Evolutionary conservation across 2,888 invertebrate species (phyloP).

Genomic region (Epirrhoe tristata): DNA sequence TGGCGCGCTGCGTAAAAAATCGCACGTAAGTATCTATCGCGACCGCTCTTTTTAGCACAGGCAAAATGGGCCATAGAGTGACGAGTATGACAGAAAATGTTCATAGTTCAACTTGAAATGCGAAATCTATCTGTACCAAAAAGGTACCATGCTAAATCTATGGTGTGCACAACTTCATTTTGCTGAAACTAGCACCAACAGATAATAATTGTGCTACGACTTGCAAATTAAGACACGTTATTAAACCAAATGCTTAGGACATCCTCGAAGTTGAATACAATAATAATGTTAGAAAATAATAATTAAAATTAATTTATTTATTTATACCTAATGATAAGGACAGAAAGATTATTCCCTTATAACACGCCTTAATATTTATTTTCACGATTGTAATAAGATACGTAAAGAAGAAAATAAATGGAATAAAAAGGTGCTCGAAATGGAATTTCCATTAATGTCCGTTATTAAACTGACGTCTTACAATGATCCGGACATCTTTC

Average conservation of each 20-base stretch:
- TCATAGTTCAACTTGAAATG: too few species aligned
- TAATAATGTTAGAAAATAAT: too few species aligned
- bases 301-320: too few species aligned
- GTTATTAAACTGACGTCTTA: not conserved
- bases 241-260: not conserved
- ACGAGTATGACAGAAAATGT: too few species aligned
- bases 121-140: too few species aligned
- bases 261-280: too few species aligned
- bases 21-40: too few species aligned
- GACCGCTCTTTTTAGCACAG: too few species aligned
- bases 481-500: not conserved
- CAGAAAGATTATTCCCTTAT: not conserved
- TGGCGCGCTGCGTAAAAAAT: too few species aligned
- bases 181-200: not conserved
- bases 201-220: not conserved
- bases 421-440: constrained; percentile 37
- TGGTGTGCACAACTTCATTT: not conserved
- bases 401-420: constrained; percentile 35
- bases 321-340: too few species aligned
- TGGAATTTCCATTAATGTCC: constrained; percentile 29
- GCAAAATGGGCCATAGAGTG: too few species aligned
- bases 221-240: not conserved
- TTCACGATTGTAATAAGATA: constrained; percentile 37
- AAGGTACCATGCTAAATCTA: too few species aligned
- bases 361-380: constrained; percentile 29